Percentiles rank a stretch among this genome's conserved stretches.
phyloP scores from a whole-genome alignment of 2,113 vertebrate genomes.

The Zosterops hypoxanthus region DNA sequence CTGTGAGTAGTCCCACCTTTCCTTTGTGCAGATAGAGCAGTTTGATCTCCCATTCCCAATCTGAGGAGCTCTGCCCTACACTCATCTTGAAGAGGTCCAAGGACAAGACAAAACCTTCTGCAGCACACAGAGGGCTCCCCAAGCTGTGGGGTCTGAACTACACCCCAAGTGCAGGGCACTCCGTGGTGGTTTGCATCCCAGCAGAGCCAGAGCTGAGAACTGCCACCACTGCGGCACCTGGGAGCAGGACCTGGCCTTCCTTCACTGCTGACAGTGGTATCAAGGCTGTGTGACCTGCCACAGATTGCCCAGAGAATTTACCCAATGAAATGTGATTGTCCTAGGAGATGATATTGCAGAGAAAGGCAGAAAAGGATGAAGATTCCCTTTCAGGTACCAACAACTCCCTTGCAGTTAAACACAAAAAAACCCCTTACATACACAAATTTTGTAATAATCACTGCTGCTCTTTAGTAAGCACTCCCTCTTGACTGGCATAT shows the following conservation, averaged over 20 bases:
- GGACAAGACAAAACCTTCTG: background rate
- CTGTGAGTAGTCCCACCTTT: background rate
- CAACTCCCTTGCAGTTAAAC: background rate
- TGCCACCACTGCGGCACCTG: background rate
- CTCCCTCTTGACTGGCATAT: constrained; percentile 21
- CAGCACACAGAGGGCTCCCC: background rate
- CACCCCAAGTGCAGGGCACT: background rate
- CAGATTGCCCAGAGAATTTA: background rate
- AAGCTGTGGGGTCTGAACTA: background rate
- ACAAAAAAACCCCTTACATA: background rate
- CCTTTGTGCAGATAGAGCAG: background rate
- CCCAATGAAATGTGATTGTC: fast-evolving
- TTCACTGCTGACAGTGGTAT: background rate
- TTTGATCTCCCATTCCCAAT: background rate
- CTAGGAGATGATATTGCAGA: background rate
- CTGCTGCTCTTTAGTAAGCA: background rate
- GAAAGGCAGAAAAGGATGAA: background rate
- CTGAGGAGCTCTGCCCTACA: background rate
- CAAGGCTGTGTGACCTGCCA: background rate
- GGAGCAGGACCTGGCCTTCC: background rate
- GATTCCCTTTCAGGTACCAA: background rate
- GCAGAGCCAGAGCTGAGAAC: background rate
- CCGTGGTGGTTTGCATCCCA: fast-evolving
- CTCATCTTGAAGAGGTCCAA: background rate
- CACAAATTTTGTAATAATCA: background rate